Conservation (phyloP, 2,797 vertebrate species). For the Chelon auratus region DNA sequence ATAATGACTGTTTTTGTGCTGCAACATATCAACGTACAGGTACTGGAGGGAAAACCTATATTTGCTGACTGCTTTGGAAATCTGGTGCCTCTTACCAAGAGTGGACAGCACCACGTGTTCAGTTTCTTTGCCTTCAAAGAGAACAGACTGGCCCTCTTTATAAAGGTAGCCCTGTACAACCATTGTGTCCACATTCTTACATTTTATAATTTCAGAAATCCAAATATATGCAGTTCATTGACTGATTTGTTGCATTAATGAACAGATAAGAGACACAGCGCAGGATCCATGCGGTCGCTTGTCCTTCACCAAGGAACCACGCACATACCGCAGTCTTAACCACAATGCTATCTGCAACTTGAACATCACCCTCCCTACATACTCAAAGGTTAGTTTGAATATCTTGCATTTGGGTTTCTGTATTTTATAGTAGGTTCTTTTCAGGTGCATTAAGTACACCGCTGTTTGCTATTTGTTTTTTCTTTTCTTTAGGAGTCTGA, state of each 20-base stretch:
- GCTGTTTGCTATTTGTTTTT: slow-evolving; percentile 14
- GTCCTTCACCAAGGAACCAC: slow-evolving; percentile 97
- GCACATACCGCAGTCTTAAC: slow-evolving; percentile 93
- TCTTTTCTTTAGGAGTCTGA: slow-evolving; percentile 91
- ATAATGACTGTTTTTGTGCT: slow-evolving; percentile 11
- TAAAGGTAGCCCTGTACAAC: slow-evolving; percentile 88
- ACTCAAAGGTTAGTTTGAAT: slow-evolving; percentile 89
- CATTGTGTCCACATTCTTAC: not conserved
- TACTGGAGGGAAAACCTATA: slow-evolving; percentile 98
- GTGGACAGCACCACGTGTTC: slow-evolving; percentile 97
- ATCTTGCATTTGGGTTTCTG: not conserved
- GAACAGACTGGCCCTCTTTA: slow-evolving; percentile 96
- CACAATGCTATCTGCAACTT: slow-evolving; percentile 98
- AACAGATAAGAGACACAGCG: slow-evolving; percentile 94
- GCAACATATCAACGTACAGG: slow-evolving; percentile 78
- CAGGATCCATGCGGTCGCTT: slow-evolving; percentile 97
- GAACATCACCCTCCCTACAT: slow-evolving; percentile 95
- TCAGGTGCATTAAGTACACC: not conserved
- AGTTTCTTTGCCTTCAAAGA: slow-evolving; percentile 99
- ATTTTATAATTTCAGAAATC: not conserved
- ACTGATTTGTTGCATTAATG: slow-evolving; percentile 20
- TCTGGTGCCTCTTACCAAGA: slow-evolving; percentile 96
- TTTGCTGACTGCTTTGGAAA: slow-evolving; percentile 99
- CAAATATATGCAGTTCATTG: slow-evolving; percentile 16
- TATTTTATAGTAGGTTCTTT: not conserved